These are phyloP conservation scores for Marmota monax DNA, from an alignment of 2,113 vertebrate genomes.

Conservation along the genomic window DNA sequence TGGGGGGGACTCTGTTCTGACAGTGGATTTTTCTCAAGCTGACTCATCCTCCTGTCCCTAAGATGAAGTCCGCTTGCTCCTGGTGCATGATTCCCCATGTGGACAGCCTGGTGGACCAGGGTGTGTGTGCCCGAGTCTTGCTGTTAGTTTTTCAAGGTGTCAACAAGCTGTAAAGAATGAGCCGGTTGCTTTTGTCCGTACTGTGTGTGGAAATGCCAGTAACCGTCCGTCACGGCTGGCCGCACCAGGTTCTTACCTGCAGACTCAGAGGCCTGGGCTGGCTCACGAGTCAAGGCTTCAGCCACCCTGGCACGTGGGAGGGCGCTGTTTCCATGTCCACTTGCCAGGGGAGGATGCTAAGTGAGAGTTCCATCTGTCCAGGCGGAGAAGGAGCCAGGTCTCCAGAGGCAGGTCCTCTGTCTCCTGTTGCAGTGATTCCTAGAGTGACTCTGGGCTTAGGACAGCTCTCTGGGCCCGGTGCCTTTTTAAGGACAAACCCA, in stretches of 20 bases:
- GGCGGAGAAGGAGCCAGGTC: too few species aligned
- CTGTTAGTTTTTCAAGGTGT: not conserved
- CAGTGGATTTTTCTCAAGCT: too few species aligned
- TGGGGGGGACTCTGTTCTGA: not conserved
- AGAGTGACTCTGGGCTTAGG: too few species aligned
- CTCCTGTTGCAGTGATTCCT: too few species aligned
- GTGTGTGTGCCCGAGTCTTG: too few species aligned
- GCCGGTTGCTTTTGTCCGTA: not conserved
- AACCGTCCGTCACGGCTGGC: not conserved
- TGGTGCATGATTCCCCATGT: too few species aligned
- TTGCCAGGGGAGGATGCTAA: not conserved
- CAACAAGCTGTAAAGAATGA: rapidly evolving
- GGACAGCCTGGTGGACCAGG: too few species aligned
- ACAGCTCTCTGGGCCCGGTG: rapidly evolving
- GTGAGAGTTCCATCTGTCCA: not conserved
- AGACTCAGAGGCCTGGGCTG: rapidly evolving
- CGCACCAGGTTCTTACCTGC: rapidly evolving
- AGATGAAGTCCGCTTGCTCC: not conserved
- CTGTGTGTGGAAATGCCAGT: not conserved
- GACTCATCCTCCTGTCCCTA: not conserved
- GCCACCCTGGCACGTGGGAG: too few species aligned
- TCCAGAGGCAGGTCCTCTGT: not conserved
- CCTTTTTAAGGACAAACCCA: not conserved
- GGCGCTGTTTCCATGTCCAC: too few species aligned
- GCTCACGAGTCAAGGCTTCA: too few species aligned